Evolutionary conservation across 2,888 invertebrate species (phyloP), one percentile per base, ranked within the genome.

Genomic region (Amphipyra tragopoginis): DNA sequence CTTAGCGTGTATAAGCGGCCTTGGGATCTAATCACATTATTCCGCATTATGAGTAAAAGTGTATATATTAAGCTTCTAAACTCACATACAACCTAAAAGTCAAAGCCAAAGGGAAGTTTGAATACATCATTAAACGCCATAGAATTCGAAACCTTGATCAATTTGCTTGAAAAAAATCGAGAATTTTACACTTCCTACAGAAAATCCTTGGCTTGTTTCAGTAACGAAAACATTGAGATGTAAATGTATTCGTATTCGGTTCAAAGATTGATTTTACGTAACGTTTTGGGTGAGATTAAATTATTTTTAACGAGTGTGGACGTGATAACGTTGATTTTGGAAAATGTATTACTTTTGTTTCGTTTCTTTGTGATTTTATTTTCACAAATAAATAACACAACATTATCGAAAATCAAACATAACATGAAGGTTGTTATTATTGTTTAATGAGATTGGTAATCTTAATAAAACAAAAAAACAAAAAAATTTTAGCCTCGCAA

Each of bases 81-180:
- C 34, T 8, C 2, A 53, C 29, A 13, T 9, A 38, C 8, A 1
- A 9, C 10, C 15, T 13, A 49, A 44, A 1, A 6, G 14, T 8
- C 26, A 21, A 48, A 5, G 26, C n/a, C 14, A 39, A 38, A n/a
- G n/a, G 8, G 1, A 26, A 44, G 14, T 42, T 33, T 56, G 21
- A 52, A 52, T 65, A 29, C n/a, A 43, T 65, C 33, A 65, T 55
- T 52, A 65, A 9, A 39, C 13, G n/a, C 13, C 5, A 33, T 65
- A 14, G 51, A 56, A 66, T 59, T 38, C 8, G 36, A 58, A 11
- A 8, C 14, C 15, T 0, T 21, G 13, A 50, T 38, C 11, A 36
- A 62, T 50, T 50, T 54, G 63, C 53, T 47, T 10, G 14, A 34
- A 53, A 50, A 53, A 61, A 38, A 29, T 59, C 14, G 0, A 9